Conservation (phyloP, 2,888 invertebrate genomes). For the Elysia crispata region DNA sequence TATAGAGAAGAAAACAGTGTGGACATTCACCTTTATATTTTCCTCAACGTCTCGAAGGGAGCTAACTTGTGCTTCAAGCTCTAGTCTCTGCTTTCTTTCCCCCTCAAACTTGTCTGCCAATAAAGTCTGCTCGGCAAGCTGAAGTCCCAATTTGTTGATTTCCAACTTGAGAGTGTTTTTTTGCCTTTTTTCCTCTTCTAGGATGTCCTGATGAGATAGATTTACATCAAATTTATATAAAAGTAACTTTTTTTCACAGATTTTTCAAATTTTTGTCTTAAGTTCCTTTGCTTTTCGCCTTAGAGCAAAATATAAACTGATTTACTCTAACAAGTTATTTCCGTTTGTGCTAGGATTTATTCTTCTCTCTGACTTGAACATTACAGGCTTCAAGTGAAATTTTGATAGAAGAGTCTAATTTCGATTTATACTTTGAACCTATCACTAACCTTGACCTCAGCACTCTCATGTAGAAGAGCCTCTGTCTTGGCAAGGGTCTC, state of each 20-base stretch:
- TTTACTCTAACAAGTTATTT: too few species aligned
- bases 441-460: constrained; percentile 38
- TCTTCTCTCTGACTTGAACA: too few species aligned
- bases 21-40: constrained; percentile 48
- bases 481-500: constrained; percentile 47
- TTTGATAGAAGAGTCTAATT: too few species aligned
- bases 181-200: constrained; percentile 36
- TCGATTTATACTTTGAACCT: too few species aligned
- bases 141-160: constrained; percentile 32
- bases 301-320: too few species aligned
- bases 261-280: too few species aligned
- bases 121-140: constrained; percentile 44
- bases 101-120: constrained; percentile 57
- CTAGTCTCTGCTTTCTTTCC: constrained; percentile 62
- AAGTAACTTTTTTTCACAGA: too few species aligned
- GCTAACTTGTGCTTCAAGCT: constrained; percentile 60
- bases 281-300: too few species aligned
- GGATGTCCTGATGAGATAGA: constrained; percentile 24
- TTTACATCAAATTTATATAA: too few species aligned
- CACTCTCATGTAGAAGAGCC: constrained; percentile 41
- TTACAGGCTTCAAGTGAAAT: too few species aligned
- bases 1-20: too few species aligned
- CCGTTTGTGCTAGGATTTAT: too few species aligned
- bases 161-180: constrained; percentile 43
- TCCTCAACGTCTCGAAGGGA: constrained; percentile 56